Base-by-base conservation (phyloP, 2,888 invertebrate genomes). In the Cyrtodaria siliqua region DNA sequence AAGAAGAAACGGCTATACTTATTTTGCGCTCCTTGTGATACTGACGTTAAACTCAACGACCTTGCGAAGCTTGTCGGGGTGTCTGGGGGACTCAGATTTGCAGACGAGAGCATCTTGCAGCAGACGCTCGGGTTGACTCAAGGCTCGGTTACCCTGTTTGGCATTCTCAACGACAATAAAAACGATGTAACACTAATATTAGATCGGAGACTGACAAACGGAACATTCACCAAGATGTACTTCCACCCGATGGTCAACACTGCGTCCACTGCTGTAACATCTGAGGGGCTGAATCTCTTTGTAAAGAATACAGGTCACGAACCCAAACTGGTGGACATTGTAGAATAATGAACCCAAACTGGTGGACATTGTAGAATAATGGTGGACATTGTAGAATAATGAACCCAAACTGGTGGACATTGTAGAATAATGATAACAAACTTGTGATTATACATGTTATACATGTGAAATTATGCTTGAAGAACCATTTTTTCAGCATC, bases 221-320 rank as follows among this genome's bases (percentile, higher is more conserved):
- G 82, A n/a, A 85, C 76, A 3, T 85, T 82, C 42, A 76, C 81
- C 2, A 82, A 62, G 27, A 71, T 93, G 12, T 86, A 88, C 59
- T 92, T 92, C 66, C 93, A 93, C 74, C 93, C 93, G 8, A 78
- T 92, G 88, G 85, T 83, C 3, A 93, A 93, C 75, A 70, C 86
- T 64, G 89, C 93, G 1, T 83, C 90, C 8, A 80, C 87, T 9
- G 86, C 86, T 0, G 71, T 92, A 18, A 77, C 86, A 0, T 62
- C 85, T 0, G 67, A 72, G 4, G 91, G 88, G 27, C 76, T 92
- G 23, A 77, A 74, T 47, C 78, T 55, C 12, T 92, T 92, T 67
- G 47, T 92, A 14, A 61, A 78, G 9, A 59, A 82, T 8, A 88
- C 86, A 3, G 86, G 85, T 1, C 90, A 91, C 66, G 73, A 80